A percentile compares a stretch with the other conserved stretches of the same genome.
Evolutionary conservation across 2,797 vertebrate species (phyloP).

Genomic region (Phaenicophaeus curvirostris): DNA sequence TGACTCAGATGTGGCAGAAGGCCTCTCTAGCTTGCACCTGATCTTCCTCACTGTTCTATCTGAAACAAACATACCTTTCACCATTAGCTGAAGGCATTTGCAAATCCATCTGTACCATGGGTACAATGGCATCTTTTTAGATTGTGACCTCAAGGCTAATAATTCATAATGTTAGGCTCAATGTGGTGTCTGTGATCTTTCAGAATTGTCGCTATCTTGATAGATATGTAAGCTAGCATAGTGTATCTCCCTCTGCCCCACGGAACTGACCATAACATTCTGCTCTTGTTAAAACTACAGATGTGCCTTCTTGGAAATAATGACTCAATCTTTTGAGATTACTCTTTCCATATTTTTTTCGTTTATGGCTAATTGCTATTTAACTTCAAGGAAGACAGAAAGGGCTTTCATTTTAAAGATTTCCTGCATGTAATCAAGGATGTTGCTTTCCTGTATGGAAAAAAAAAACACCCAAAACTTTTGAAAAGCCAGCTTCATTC

Average conservation of each 20-base stretch:
- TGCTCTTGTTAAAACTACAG: neutral
- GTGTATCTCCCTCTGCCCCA: neutral
- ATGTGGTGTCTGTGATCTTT: neutral
- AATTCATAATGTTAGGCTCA: neutral
- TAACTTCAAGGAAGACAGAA: neutral
- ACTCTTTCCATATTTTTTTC: neutral
- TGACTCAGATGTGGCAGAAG: neutral
- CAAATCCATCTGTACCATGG: neutral
- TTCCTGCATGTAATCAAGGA: neutral
- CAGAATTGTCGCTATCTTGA: neutral
- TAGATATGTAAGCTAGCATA: neutral
- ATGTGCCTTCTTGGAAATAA: neutral
- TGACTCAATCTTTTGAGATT: neutral
- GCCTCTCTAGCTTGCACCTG: neutral
- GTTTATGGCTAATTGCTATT: neutral
- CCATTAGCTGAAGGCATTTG: neutral
- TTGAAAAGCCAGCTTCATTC: neutral
- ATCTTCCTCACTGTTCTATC: neutral
- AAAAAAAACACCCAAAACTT: neutral
- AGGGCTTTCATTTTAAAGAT: neutral
- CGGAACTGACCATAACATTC: neutral
- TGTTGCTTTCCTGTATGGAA: neutral
- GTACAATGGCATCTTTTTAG: neutral
- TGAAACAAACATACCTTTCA: neutral
- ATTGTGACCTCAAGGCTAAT: neutral